Evolutionary conservation across 2,888 invertebrate genomes (phyloP), one percentile per base, ranked within the genome.

Genomic region (Drosophila testacea): DNA sequence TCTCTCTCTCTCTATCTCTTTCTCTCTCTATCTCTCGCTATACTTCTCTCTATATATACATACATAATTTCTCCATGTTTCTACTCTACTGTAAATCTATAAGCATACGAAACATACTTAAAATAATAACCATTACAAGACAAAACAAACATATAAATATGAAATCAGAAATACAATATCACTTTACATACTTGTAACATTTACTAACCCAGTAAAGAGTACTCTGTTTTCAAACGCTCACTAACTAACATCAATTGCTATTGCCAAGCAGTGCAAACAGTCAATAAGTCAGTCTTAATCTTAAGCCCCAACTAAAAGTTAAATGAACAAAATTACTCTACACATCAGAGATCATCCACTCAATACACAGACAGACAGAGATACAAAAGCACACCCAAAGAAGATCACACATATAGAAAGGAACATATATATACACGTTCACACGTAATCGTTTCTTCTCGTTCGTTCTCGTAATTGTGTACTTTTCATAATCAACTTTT

Each of bases 381-480:
- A 16, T 30, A 7, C 30, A 34, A 6, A 16, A 48, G 1, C 6
- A 16, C 41, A 41, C 41, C 13, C 41, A 16, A 13, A 44, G 34
- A 54, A 13, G 34, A 39, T 16, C 13, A 13, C 44, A 59, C 52
- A 41, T 41, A 48, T 36, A 47, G 11, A 61, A 7, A 28, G 54
- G 42, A 50, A 60, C 41, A 64, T 7, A 50, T 10, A 60, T 44
- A 55, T 32, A 78, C 41, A 54, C 48, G 50, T 16, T 39, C 44
- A 67, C 71, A 79, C 50, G 13, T 57, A 44, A 64, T 66, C 64
- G 77, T 80, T 88, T 83, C 69, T 79, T 79, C 60, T 85, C 73
- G 88, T 83, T 83, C 77, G 79, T 87, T 87, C 71, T 86, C 79
- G 87, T 86, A 88, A 79, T 83, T 83, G 74, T 87, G 73, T 86